phyloP scores from a whole-genome alignment of 1,140 invertebrate species.

The Apis dorsata region DNA sequence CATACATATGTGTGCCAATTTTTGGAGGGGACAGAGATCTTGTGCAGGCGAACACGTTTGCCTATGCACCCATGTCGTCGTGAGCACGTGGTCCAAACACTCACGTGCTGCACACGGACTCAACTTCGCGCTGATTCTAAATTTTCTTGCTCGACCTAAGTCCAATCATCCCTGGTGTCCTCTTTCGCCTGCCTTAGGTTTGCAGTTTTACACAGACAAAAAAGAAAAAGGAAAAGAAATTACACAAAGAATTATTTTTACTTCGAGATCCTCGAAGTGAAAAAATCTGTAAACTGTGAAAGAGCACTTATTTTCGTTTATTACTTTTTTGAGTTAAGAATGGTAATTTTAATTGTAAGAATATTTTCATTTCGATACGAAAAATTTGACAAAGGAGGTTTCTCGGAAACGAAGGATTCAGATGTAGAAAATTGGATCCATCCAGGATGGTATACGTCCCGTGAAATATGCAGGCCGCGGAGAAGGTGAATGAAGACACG shows the following conservation, averaged over 20 bases:
- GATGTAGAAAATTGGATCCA: background rate
- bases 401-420: background rate
- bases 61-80: background rate
- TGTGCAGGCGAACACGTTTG: background rate
- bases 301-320: too few species aligned
- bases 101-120: slow-evolving; percentile 33
- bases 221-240: background rate
- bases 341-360: too few species aligned
- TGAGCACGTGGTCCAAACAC: slow-evolving; percentile 26
- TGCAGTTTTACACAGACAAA: background rate
- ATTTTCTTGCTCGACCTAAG: slow-evolving; percentile 27
- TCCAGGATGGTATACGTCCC: background rate
- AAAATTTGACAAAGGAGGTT: background rate
- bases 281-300: too few species aligned
- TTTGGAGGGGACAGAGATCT: background rate
- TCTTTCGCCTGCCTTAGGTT: slow-evolving; percentile 27
- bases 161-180: background rate
- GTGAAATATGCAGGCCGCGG: background rate
- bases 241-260: background rate
- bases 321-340: too few species aligned
- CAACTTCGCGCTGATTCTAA: slow-evolving; percentile 39
- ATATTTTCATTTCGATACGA: too few species aligned
- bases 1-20: background rate
- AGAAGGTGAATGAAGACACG: slow-evolving; percentile 4
- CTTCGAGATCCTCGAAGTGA: too few species aligned